Conservation (phyloP, 2,797 vertebrate genomes). For the Phataginus tricuspis region DNA sequence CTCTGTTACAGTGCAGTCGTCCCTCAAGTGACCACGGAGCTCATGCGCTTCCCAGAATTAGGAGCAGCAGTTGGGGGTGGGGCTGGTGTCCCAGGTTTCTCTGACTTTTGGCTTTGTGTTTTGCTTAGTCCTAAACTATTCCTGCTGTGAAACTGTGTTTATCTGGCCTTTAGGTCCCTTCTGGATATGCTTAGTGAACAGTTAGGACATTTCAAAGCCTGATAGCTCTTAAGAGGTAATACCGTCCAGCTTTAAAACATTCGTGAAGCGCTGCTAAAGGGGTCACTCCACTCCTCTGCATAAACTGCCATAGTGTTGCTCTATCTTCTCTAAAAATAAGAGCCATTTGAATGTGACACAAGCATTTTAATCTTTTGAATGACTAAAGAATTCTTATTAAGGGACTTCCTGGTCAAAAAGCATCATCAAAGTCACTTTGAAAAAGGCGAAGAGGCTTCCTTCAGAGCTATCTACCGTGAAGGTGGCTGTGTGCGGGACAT, state of each 20-base stretch:
- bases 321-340: background rate
- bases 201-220: slow-evolving; percentile 26
- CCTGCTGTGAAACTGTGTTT: slow-evolving; percentile 46
- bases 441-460: background rate
- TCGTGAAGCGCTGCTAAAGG: background rate
- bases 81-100: background rate
- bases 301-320: background rate
- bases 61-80: background rate
- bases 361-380: background rate
- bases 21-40: background rate
- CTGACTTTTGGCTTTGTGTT: slow-evolving; percentile 2
- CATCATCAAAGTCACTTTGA: background rate
- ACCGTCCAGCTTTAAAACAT: background rate
- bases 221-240: background rate
- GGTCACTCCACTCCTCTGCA: background rate
- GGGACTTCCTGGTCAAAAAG: background rate
- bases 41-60: background rate
- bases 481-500: background rate
- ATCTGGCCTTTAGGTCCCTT: background rate
- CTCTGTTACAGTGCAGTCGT: background rate
- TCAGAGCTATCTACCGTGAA: background rate
- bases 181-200: background rate
- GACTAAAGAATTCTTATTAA: background rate
- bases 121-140: background rate
- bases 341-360: background rate